These are phyloP conservation scores for Cynopterus sphinx DNA, from an alignment of 2,797 vertebrate genomes.

Conservation along the genomic window DNA sequence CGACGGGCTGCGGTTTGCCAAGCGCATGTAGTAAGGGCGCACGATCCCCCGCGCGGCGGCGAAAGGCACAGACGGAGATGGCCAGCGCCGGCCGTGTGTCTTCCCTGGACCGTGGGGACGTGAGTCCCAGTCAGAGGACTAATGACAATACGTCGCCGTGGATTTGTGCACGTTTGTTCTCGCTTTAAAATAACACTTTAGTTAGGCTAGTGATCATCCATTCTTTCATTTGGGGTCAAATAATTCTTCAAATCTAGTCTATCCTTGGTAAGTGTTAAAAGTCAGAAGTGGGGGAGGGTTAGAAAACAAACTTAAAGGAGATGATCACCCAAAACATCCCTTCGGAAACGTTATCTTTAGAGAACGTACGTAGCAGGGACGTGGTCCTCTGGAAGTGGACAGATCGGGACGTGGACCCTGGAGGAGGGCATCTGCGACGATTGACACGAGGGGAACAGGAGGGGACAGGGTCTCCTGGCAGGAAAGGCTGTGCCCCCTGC, in stretches of 20 bases:
- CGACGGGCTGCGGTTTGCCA: background rate
- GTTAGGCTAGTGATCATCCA: background rate
- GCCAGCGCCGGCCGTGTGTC: accelerated
- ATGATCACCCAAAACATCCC: background rate
- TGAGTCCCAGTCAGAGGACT: background rate
- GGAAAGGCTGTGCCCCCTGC: accelerated
- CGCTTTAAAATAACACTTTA: background rate
- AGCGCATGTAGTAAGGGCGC: accelerated
- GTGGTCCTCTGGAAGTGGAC: background rate
- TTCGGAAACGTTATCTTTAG: background rate
- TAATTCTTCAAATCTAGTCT: background rate
- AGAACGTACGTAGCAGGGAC: too few species aligned
- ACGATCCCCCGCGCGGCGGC: background rate
- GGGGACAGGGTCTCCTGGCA: accelerated
- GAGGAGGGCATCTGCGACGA: background rate
- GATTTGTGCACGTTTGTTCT: background rate
- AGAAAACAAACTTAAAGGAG: background rate
- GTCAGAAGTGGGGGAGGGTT: background rate
- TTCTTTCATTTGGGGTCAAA: background rate
- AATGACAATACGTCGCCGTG: accelerated
- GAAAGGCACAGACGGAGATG: background rate
- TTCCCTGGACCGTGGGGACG: background rate
- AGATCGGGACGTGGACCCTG: background rate
- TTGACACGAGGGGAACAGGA: too few species aligned
- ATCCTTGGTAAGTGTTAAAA: too few species aligned